Percentiles rank a stretch among this genome's conserved stretches.
These are phyloP conservation scores for Laterallus jamaicensis DNA, from an alignment of 2,113 vertebrate genomes.

Conservation along the genomic window DNA sequence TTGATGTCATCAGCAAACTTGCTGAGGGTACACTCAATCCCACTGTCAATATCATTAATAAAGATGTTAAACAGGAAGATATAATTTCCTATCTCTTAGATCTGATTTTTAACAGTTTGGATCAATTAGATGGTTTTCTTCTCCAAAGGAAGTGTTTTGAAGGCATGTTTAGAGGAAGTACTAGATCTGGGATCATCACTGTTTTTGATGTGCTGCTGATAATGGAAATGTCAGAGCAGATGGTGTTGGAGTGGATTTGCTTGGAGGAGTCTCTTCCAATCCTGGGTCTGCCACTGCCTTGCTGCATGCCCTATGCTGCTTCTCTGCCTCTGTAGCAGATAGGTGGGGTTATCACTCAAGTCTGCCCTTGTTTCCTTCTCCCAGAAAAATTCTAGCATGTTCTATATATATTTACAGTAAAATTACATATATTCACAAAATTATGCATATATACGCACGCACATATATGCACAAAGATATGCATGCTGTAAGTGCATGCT, in stretches of 20 bases:
- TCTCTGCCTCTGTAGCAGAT: not conserved
- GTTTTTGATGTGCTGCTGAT: not conserved
- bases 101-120: not conserved
- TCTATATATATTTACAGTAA: no score
- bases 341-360: not conserved
- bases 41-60: no score
- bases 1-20: no score
- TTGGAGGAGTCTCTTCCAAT: not conserved
- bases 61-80: no score
- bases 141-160: not conserved
- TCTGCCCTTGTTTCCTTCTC: not conserved
- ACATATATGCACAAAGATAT: not conserved
- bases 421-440: not conserved
- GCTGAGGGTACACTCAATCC: no score
- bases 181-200: not conserved
- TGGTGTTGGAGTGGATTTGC: fast-evolving
- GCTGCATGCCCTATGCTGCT: not conserved
- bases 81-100: not conserved
- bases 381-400: not conserved
- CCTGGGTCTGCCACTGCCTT: not conserved
- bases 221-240: not conserved
- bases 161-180: not conserved
- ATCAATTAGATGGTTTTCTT: not conserved
- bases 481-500: not conserved
- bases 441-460: not conserved